Base-by-base conservation (phyloP, 2,113 vertebrate genomes). In the Cercocebus atys region DNA sequence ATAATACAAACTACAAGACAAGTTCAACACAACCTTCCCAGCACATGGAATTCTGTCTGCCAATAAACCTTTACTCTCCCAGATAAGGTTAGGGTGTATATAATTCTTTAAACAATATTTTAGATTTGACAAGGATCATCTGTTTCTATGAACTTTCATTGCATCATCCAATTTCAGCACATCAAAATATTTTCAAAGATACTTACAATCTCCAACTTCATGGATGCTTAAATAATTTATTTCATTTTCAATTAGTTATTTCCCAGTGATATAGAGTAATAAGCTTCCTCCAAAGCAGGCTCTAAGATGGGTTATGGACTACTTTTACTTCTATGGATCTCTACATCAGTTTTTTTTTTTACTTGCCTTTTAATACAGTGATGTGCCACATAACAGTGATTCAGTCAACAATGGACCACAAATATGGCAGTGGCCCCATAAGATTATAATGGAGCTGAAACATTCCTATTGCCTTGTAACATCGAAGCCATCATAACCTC, bases 241-340 rank as follows among this genome's bases (percentile, higher is more conserved):
- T 92, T 85, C 32, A 50, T 76, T 87, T 90, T 93, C 70, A 82
- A 8, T 82, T 38, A 80, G 20, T 55, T 94, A 30, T 96, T 78
- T 90, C 43, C 38, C 61, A 38, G n/a, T 73, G 22, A 80, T 57
- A 79, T 4, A 88, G 9, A 85, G 22, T 2, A 38, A 80, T 68
- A 84, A 80, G 35, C 9, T 73, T 95, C 64, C 17, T 88, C 59
- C 27, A 88, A 78, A 76, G 47, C 23, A 89, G 43, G 75, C 16
- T 86, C 40, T n/a, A 23, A 61, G 18, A 89, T 59, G 43, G 14
- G 9, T 72, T 38, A 79, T 32, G 50, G 16, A 55, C n/a, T 64
- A 78, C 25, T 87, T 93, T 45, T 68, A 59, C 17, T 25, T 66
- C 78, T 40, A 8, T 40, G 45, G n/a, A 38, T 73, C 32, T 78